Evolutionary conservation across 2,888 invertebrate genomes (phyloP), one percentile per base, ranked within the genome.

Genomic region (Parnassius apollo): DNA sequence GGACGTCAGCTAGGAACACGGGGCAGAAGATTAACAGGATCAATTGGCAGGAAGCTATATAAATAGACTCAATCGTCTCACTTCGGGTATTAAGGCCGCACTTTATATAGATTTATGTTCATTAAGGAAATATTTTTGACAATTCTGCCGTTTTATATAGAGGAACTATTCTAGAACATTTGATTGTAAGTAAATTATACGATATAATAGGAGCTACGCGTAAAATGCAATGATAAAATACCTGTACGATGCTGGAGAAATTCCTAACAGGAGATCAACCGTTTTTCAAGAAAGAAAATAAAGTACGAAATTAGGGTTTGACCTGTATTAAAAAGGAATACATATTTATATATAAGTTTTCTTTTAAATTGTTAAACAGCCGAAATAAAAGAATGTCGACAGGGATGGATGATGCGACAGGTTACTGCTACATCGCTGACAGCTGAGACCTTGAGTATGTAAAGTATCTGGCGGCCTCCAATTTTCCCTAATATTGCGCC

Each of bases 11-110:
- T 66, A 68, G 18, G 18, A 18, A 18, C 18, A 18, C 18, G 18
- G 69, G 69, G 69, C 74, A 73, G 74, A 71, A 78, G 75, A 80
- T 81, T 83, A 81, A 78, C 71, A 67, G 74, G 71, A 76, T 75
- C 78, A 75, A 77, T 74, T 77, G 71, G 69, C 66, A 68, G 70
- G 74, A 73, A 75, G 78, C 80, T 78, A 77, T 82, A 82, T 83
- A 80, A 78, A 82, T 82, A 80, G 79, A 77, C 76, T 50, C 75
- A 76, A 78, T 83, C 77, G 74, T 72, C 74, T 75, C 75, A 73
- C 76, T 72, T 71, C 66, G 66, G 69, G 71, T 68, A 65, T 70
- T 69, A 66, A 70, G 66, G 64, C 71, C 49, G 57, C 49, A 48
- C 55, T 54, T 62, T 18, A 18, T 62, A 53, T 49, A 57, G 52